Evolutionary conservation across 2,113 vertebrate species (phyloP).

Genomic region (Cephalopholis sonnerati): DNA sequence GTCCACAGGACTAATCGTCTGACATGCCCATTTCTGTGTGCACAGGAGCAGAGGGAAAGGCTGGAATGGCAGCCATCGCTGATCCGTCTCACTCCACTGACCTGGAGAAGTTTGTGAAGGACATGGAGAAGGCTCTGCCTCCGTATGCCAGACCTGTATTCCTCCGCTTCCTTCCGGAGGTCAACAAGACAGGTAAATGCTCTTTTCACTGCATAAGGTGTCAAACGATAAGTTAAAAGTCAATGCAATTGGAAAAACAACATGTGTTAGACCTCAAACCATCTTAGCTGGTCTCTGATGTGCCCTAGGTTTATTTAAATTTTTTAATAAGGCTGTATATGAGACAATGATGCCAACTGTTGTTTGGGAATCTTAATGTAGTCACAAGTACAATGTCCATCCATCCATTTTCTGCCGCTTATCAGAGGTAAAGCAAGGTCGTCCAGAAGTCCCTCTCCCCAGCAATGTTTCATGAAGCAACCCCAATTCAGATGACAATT

Average conservation of each 20-base stretch:
- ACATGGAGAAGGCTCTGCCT: constrained; percentile 92
- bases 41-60: constrained; percentile 94
- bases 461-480: too few species aligned
- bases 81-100: constrained; percentile 86
- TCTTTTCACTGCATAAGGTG: background rate
- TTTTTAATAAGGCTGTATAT: background rate
- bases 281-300: background rate
- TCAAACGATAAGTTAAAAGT: too few species aligned
- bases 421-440: too few species aligned
- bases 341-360: background rate
- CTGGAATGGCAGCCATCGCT: constrained; percentile 96
- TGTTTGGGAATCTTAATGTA: too few species aligned
- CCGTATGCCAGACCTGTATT: constrained; percentile 92
- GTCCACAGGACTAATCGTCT: background rate
- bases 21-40: background rate
- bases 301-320: background rate
- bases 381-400: too few species aligned
- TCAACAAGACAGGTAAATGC: constrained; percentile 93
- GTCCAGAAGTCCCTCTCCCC: too few species aligned
- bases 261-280: background rate
- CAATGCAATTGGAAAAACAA: background rate
- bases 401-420: too few species aligned
- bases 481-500: too few species aligned
- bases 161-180: constrained; percentile 90
- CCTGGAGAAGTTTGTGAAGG: constrained; percentile 87